Base-by-base conservation (phyloP, 2,797 vertebrate species). In the Tenualosa thibaudeaui region DNA sequence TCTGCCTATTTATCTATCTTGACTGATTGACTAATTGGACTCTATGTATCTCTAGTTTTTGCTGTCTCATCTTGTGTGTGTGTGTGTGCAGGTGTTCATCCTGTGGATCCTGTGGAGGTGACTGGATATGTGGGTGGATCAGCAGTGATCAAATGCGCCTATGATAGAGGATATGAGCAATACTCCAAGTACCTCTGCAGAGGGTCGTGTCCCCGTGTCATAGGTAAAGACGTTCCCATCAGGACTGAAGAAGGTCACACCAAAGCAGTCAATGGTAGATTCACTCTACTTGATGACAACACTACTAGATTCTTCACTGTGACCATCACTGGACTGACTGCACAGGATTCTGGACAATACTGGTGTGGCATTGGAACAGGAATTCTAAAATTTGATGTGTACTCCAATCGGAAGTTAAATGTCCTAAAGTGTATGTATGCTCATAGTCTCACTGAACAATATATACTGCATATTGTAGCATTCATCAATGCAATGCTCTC, bases 141-240 rank as follows among this genome's bases (percentile, higher is more conserved):
- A 71, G 37, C 37, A 75, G 13, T 5, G 37, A 75, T 75, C 37
- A 75, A 15, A 17, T 75, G 68, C 6, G 1, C 31, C 68, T 75
- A 75, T 43, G 68, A 19, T 5, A 12, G 3, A 43, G 37, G 37
- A 19, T 43, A 75, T 75, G 68, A 19, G 17, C 1, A 15, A 17
- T 0, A 43, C 15, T 75, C 68, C 37, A 75, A 75, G 68, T 75
- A 75, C 37, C 68, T 75, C 68, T 75, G 68, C 37, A 40, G 15
- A 19, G 68, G 68, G 1, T 0, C 2, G 0, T 71, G 65, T 15
- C 2, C 2, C 4, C 0, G 2, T 5, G 0, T 15, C 2, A 0
- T 3, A 19, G 5, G 15, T 17, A 40, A 60, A 60, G 58, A 60
- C 58, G 24, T 24, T 9, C 15, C 68, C 0, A 6, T 75, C 0